Base-by-base conservation (phyloP, 2,888 invertebrate species). In the Malacosoma neustria region DNA sequence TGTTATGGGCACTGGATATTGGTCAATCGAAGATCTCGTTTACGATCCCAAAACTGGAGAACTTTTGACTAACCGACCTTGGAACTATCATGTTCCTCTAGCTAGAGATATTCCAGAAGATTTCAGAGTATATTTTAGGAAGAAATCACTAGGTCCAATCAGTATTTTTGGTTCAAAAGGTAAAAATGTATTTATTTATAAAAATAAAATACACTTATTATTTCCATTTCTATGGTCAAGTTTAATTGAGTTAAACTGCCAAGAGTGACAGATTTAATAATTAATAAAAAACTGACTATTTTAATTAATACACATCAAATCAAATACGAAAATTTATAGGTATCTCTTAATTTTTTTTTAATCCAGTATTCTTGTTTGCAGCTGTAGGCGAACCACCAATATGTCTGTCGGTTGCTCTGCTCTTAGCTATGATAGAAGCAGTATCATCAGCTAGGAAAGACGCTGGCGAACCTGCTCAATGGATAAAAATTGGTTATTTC, bases 81-180 rank as follows among this genome's bases (percentile, higher is more conserved):
- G 94, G 94, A 90, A 88, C 42, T 93, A 93, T 53, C 90, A 91
- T 55, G 87, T 90, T 1, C 92, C 93, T 0, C 90, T 90, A 13
- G 88, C 88, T 0, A 90, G 90, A 53, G 93, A 93, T 50, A 93
- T 93, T 51, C 93, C 93, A 0, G 82, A 89, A 34, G 91, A 93
- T 66, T 90, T 93, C 41, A 87, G 92, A 35, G 79, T 93, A 2
- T 88, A 88, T 36, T 87, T 93, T 40, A 74, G 89, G 32, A 87
- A 89, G 45, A 89, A 90, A 41, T 86, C 89, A 12, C 77, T 87
- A 11, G 91, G 91, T 60, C 81, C 86, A 1, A 55, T 79, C 1
- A 87, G 89, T 13, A 87, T 91, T 35, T 76, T 92, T 45, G 51
- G 57, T 14, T 41, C 57, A 29, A 57, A 55, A 53, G 46, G 57